These are phyloP conservation scores for Crenuchus spilurus DNA, from an alignment of 2,797 vertebrate species.

Conservation along the genomic window DNA sequence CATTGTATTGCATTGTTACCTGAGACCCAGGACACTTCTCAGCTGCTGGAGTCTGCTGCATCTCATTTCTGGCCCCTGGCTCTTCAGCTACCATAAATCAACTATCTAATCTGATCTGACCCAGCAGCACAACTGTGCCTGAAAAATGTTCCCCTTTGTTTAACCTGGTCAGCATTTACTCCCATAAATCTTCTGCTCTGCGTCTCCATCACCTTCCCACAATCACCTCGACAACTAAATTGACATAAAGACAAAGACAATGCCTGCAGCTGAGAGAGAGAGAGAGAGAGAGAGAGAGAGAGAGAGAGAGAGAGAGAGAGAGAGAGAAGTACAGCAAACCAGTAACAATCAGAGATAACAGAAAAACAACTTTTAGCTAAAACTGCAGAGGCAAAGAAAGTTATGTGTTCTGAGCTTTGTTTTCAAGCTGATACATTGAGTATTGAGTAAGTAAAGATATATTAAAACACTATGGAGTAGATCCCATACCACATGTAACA, in stretches of 20 bases:
- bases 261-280: background rate
- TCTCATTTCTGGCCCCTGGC: conserved; percentile 28
- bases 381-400: background rate
- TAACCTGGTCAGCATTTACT: conserved; percentile 38
- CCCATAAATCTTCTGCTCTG: conserved; percentile 47
- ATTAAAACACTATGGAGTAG: too few species aligned
- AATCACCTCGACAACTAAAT: conserved; percentile 34
- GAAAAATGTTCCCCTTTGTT: conserved; percentile 48
- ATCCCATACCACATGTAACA: too few species aligned
- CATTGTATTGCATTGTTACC: background rate
- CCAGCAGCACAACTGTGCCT: conserved; percentile 32
- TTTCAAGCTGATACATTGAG: conserved; percentile 1
- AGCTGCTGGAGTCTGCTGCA: background rate
- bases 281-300: background rate
- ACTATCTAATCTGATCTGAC: conserved; percentile 50
- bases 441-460: too few species aligned
- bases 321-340: too few species aligned
- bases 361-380: background rate
- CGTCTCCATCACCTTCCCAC: conserved; percentile 36
- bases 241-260: conserved; percentile 36
- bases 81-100: conserved; percentile 51
- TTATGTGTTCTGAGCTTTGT: background rate
- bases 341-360: too few species aligned
- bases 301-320: conserved; percentile 17
- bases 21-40: background rate